Base-by-base conservation (phyloP, 2,888 invertebrate genomes). In the Gymnocheta viridis region DNA sequence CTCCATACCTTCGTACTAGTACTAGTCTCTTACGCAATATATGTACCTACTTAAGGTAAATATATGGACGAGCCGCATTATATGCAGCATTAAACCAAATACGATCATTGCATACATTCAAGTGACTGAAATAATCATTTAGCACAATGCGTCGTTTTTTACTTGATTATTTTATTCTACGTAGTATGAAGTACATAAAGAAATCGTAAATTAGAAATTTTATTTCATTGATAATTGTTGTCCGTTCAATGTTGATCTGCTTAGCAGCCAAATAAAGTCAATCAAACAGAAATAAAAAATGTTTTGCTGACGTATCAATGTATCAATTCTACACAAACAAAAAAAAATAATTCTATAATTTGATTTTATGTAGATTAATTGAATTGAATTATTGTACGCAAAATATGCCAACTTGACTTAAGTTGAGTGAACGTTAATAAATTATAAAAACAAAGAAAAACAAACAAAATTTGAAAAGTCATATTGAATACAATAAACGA, bases 171-270 rank as follows among this genome's bases (percentile, higher is more conserved):
- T n/a, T n/a, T 60, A 60, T 69, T 60, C 24, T 38, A 17, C 49
- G 38, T 78, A 49, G 14, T 49, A 60, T 27, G 47, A 60, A 67
- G 22, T 27, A 69, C 22, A 47, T 35, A 44, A n/a, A 17, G 4
- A 35, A 47, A 56, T 72, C 62, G 27, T 66, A 35, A 44, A 70
- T 70, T 32, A 54, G 44, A 70, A 60, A 41, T 24, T 70, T 62
- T 70, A 79, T 70, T 70, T 70, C 62, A 70, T 79, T 79, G 78
- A 69, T 77, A 29, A 64, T 51, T 51, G 32, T 66, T 64, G 17
- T 38, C 66, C 22, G 17, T 38, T 72, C 22, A 77, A 82, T 70
- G 69, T 49, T 74, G 32, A 2, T 14, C 14, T 56, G 67, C 38
- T 60, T 44, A 9, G 58, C 27, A 66, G 51, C 32, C 2, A 12